Conservation (phyloP, 2,113 vertebrate genomes). For the Cnemophilus loriae region DNA sequence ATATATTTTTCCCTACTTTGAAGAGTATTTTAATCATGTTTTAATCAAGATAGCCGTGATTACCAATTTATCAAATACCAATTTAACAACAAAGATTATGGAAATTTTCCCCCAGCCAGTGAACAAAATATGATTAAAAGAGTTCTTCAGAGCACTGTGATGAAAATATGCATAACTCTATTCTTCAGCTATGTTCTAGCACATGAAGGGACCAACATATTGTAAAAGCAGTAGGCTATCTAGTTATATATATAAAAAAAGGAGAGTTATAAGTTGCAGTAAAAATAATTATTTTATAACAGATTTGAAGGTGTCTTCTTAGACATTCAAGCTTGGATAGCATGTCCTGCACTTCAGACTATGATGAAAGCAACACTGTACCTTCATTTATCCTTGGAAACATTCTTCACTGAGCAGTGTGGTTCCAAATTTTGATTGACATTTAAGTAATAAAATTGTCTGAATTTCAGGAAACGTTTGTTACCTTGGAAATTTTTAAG, state of each 20-base stretch:
- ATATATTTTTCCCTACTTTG: conserved; percentile 3
- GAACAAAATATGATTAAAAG: conserved; percentile 65
- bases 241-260: neutral
- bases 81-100: conserved; percentile 67
- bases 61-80: conserved; percentile 63
- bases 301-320: neutral
- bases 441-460: neutral
- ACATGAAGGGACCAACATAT: conserved; percentile 37
- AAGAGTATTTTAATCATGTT: conserved; percentile 51
- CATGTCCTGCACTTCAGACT: neutral
- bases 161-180: conserved; percentile 45
- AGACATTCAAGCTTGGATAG: neutral
- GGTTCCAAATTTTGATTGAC: neutral
- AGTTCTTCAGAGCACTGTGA: conserved; percentile 35
- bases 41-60: conserved; percentile 48
- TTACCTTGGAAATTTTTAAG: neutral
- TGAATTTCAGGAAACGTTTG: neutral
- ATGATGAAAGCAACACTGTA: neutral
- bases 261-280: neutral
- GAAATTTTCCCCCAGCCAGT: conserved; percentile 15
- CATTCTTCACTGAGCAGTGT: neutral
- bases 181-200: conserved; percentile 9
- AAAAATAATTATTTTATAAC: conserved; percentile 20
- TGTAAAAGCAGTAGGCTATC: conserved; percentile 33
- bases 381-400: neutral